Evolutionary conservation across 30 jellyfish, hydroid and myxozoan species (phyloP), one percentile per base, ranked within the genome.

Genomic region (Turritopsis dohrnii): DNA sequence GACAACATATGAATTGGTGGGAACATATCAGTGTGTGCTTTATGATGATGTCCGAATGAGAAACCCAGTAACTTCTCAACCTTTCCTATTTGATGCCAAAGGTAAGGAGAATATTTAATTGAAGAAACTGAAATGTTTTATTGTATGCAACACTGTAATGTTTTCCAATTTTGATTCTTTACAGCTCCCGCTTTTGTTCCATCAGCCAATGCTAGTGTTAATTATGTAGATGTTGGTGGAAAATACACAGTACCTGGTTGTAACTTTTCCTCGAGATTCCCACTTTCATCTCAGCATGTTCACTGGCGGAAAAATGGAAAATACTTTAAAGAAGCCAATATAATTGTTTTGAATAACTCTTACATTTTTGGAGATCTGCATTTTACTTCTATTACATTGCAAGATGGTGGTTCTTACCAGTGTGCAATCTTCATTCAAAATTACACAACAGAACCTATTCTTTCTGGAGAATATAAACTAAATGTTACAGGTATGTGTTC

Each of bases 321-420:
- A 41, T 41, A 3, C 60, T 41, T 41, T 13, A 41, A 41, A 41
- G 60, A 41, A 41, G 60, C 60, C 5, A 41, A 41, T 3, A 41
- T 41, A 13, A 41, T 3, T 41, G 60, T 13, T n/a, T n/a, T n/a
- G n/a, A n/a, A n/a, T n/a, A n/a, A n/a, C 13, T 13, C 60, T 41
- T 5, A 41, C 13, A 69, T 8, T 69, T 69, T 69, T 27, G 22
- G 17, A 1, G 31, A 27, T n/a, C 30, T 69, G 0, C 28, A 7
- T 69, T 69, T 69, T 8, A 69, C 22, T 21, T n/a, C 28, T 7
- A 23, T 69, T 9, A 69, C 77, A 23, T 69, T 69, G 28, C 31
- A 17, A 16, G 77, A 69, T 69, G 22, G 31, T 69, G 77, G 77
- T 69, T 69, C 22, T 0, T 69, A 69, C 77, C 77, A 69, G 30